These are phyloP conservation scores for Dicentrarchus labrax DNA, from an alignment of 2,113 vertebrate genomes.

Conservation along the genomic window DNA sequence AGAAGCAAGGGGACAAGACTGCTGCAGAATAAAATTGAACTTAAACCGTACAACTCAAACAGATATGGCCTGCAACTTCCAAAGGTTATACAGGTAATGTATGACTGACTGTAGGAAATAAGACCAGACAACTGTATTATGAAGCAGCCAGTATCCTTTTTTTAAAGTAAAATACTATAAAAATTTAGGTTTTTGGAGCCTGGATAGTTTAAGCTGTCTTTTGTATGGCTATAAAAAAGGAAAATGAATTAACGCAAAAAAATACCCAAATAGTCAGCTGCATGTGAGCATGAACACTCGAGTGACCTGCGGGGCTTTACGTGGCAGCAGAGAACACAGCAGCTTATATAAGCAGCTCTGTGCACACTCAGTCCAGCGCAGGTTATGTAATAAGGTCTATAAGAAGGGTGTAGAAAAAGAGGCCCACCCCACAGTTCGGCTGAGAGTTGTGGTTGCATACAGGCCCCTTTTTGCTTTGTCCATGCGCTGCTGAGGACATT, in stretches of 20 bases:
- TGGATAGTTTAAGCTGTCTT: not conserved
- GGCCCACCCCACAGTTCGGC: constrained; percentile 28
- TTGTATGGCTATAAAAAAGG: too few species aligned
- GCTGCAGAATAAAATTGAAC: constrained; percentile 10
- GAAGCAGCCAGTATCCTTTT: not conserved
- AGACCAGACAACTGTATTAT: not conserved
- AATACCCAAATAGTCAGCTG: not conserved
- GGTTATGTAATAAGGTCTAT: constrained; percentile 75
- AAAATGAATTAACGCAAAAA: not conserved
- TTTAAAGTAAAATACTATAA: not conserved
- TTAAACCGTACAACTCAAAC: constrained; percentile 2
- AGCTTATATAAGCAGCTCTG: constrained; percentile 77
- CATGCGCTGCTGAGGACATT: constrained; percentile 15
- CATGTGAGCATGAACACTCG: constrained; percentile 21
- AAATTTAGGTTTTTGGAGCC: not conserved
- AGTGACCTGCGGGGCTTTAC: constrained; percentile 49
- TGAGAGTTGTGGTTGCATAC: not conserved
- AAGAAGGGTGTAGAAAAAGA: constrained; percentile 30
- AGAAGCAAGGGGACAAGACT: constrained; percentile 4
- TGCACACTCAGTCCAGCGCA: constrained; percentile 31
- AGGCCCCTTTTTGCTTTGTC: constrained; percentile 2
- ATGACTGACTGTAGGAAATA: not conserved
- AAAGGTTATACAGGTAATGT: not conserved
- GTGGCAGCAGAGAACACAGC: constrained; percentile 53
- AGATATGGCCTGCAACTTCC: not conserved